These are phyloP conservation scores for Andricus grossulariae DNA, from an alignment of 1,140 invertebrate genomes.

Conservation along the genomic window DNA sequence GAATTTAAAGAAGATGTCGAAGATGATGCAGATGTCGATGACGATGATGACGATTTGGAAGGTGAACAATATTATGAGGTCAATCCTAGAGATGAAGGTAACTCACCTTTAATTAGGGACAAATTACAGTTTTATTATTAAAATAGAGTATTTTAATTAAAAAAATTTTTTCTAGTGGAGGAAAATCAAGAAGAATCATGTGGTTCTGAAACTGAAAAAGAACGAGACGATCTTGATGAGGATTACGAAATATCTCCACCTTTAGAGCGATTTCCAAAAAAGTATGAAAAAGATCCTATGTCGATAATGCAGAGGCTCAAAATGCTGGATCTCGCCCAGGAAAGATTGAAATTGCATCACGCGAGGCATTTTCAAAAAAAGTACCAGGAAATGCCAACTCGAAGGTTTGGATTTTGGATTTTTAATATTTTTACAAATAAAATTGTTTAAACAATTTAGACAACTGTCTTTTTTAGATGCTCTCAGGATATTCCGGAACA, in stretches of 20 bases:
- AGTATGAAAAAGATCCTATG: neutral
- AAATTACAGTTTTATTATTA: too few relatives aligned
- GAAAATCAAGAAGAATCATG: conserved; percentile 45
- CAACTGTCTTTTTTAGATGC: conserved; percentile 15
- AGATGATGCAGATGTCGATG: conserved; percentile 52
- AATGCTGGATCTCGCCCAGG: neutral
- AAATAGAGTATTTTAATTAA: too few relatives aligned
- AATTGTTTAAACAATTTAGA: neutral
- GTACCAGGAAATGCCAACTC: neutral
- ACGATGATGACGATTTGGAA: conserved; percentile 46
- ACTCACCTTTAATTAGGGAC: neutral
- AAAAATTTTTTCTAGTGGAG: conserved; percentile 35
- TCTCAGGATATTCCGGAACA: conserved; percentile 37
- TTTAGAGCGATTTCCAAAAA: conserved; percentile 11
- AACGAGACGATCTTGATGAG: conserved; percentile 58
- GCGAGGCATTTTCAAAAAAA: neutral
- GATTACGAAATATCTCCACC: conserved; percentile 46
- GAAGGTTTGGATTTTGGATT: neutral
- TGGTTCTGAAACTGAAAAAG: conserved; percentile 46
- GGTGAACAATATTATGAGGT: neutral
- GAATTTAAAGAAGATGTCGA: conserved; percentile 47
- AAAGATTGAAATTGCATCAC: neutral
- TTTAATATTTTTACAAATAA: neutral
- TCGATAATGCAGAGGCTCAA: conserved; percentile 23
- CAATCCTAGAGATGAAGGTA: conserved; percentile 1